Evolutionary conservation across 2,113 vertebrate genomes (phyloP).

Genomic region (Mustelus asterias): DNA sequence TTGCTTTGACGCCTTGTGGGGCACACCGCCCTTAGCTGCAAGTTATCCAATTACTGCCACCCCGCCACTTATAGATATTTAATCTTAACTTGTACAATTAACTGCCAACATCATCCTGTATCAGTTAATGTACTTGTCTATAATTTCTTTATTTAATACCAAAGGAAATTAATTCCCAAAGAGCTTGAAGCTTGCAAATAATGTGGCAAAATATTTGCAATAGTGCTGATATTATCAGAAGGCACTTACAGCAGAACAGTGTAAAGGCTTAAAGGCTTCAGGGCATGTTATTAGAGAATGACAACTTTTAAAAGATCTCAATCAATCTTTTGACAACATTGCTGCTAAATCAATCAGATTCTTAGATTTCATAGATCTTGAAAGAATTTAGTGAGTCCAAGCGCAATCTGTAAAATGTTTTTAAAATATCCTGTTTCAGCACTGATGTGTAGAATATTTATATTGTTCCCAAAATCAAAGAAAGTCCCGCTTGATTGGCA

Average conservation of each 20-base stretch:
- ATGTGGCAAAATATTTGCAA: background rate
- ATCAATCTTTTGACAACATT: background rate
- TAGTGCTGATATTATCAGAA: background rate
- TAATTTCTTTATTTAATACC: background rate
- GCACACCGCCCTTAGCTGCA: no score
- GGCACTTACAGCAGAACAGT: background rate
- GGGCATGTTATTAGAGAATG: background rate
- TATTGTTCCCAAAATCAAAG: background rate
- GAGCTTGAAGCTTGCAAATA: background rate
- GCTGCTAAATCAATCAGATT: background rate
- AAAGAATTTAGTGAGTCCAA: background rate
- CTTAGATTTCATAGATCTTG: background rate
- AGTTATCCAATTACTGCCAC: background rate
- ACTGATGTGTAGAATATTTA: background rate
- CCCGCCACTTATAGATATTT: background rate
- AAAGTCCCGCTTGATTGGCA: no score
- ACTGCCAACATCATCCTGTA: background rate
- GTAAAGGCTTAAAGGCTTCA: background rate
- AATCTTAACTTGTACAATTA: background rate
- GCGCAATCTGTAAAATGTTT: background rate
- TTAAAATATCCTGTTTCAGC: background rate
- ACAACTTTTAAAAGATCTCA: background rate
- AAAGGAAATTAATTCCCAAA: background rate
- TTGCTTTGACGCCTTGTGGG: no score
- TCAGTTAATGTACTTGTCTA: background rate